phyloP scores from a whole-genome alignment of 2,797 vertebrate genomes.

The Muscicapa comitata region DNA sequence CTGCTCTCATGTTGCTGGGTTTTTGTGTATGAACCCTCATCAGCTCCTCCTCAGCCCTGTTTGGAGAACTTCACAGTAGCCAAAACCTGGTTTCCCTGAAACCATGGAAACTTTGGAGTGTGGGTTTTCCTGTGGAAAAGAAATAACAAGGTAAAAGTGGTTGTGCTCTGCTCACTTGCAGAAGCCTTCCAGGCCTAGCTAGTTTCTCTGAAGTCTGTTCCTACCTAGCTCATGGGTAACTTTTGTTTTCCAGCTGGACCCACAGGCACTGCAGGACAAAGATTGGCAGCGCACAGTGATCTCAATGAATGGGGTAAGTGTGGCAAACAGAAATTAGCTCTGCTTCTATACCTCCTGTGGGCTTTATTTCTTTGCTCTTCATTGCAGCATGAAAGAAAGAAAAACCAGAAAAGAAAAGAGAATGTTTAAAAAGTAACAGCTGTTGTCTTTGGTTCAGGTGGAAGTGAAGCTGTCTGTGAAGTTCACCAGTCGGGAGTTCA shows the following conservation, averaged over 20 bases:
- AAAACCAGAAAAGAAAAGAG: background rate
- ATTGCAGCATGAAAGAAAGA: background rate
- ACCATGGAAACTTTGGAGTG: background rate
- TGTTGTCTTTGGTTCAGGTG: slow-evolving; percentile 73
- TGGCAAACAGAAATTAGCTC: background rate
- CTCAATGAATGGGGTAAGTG: slow-evolving; percentile 87
- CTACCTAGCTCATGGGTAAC: background rate
- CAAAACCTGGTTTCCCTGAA: background rate
- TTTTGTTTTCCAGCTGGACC: slow-evolving; percentile 83
- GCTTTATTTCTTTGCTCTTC: background rate
- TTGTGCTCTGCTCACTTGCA: background rate
- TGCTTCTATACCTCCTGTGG: background rate
- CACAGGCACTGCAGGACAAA: slow-evolving; percentile 85
- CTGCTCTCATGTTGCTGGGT: background rate
- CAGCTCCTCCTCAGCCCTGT: background rate
- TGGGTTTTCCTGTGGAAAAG: background rate
- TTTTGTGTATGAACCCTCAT: background rate
- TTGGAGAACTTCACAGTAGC: background rate
- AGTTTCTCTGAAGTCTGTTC: background rate
- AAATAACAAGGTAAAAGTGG: background rate
- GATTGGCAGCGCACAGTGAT: slow-evolving; percentile 93
- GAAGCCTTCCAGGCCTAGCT: background rate
- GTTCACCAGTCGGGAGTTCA: slow-evolving; percentile 93
- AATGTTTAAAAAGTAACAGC: background rate
- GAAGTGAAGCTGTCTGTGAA: slow-evolving; percentile 93